phyloP scores from a whole-genome alignment of 1,140 invertebrate genomes.

The Ceratina japonica region DNA sequence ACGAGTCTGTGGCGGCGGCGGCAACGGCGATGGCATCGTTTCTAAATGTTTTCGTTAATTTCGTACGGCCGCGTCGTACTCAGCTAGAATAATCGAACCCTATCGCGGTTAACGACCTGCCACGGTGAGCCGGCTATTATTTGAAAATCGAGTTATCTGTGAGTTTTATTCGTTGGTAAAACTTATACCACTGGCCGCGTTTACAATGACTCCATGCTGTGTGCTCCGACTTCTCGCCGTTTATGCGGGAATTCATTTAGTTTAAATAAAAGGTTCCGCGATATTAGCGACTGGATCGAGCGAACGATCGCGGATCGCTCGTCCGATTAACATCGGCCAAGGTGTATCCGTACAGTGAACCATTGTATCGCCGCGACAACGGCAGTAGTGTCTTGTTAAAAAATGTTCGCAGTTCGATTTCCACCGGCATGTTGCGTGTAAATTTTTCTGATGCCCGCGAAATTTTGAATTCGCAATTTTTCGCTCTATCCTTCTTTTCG shows the following conservation, averaged over 20 bases:
- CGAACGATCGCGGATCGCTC: no score
- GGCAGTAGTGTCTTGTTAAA: slow-evolving; percentile 49
- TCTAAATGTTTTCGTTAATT: slow-evolving; percentile 52
- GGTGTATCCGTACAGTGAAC: slow-evolving; percentile 11
- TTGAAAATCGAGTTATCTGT: slow-evolving; percentile 42
- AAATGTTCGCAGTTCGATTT: slow-evolving; percentile 51
- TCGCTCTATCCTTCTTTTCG: background rate
- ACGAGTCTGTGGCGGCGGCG: slow-evolving; percentile 51
- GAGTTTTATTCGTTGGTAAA: slow-evolving; percentile 53
- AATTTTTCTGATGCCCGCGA: slow-evolving; percentile 52
- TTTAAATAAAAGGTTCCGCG: slow-evolving; percentile 51
- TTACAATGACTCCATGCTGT: slow-evolving; percentile 63
- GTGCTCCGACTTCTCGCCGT: slow-evolving; percentile 33
- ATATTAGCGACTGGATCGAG: background rate
- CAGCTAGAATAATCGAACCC: slow-evolving; percentile 16
- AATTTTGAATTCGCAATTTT: slow-evolving; percentile 39
- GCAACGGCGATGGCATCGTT: slow-evolving; percentile 58
- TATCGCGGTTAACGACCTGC: slow-evolving; percentile 22
- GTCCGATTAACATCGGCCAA: background rate
- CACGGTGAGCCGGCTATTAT: slow-evolving; percentile 24
- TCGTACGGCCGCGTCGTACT: background rate
- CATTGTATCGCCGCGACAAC: slow-evolving; percentile 20
- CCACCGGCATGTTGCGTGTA: slow-evolving; percentile 45
- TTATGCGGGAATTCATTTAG: slow-evolving; percentile 64
- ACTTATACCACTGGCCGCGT: slow-evolving; percentile 67